A percentile compares a stretch with the other conserved stretches of the same genome.
These are phyloP conservation scores for Uloborus diversus DNA, from an alignment of 1,140 invertebrate species.

Conservation along the genomic window DNA sequence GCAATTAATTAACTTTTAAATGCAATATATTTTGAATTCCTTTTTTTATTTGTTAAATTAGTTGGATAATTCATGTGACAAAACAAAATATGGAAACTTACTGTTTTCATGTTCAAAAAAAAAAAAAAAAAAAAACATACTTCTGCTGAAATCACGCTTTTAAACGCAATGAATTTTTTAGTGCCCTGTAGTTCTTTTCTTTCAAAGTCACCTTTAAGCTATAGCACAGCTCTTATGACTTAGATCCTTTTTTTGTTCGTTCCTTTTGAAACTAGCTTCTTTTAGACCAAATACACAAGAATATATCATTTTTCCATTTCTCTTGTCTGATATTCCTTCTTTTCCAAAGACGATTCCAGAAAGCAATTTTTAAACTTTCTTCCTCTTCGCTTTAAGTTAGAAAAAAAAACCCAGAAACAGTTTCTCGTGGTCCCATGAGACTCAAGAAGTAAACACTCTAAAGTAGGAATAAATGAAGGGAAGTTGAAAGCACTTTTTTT, in stretches of 20 bases:
- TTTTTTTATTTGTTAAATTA: no score
- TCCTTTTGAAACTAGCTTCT: not conserved
- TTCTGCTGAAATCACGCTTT: no score
- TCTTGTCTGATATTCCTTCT: conserved; percentile 21
- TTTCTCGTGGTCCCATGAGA: conserved; percentile 28
- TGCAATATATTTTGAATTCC: no score
- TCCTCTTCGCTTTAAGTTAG: conserved; percentile 37
- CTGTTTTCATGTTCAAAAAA: no score
- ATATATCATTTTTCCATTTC: conserved; percentile 52
- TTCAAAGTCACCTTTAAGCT: not conserved
- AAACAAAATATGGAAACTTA: no score
- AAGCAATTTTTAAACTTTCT: conserved; percentile 53
- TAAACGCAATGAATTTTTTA: no score
- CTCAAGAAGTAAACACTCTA: conserved; percentile 47
- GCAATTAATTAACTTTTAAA: no score
- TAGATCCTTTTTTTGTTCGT: not conserved
- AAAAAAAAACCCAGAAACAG: conserved; percentile 28
- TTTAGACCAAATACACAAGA: conserved; percentile 41
- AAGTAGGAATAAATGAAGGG: conserved; percentile 53
- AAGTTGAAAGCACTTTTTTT: conserved; percentile 14
- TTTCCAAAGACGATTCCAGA: not conserved
- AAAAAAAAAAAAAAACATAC: no score
- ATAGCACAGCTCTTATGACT: not conserved
- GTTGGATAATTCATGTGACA: no score
- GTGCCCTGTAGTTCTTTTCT: not conserved